These are phyloP conservation scores for Lateolabrax maculatus DNA, from an alignment of 2,797 vertebrate genomes.

Conservation along the genomic window DNA sequence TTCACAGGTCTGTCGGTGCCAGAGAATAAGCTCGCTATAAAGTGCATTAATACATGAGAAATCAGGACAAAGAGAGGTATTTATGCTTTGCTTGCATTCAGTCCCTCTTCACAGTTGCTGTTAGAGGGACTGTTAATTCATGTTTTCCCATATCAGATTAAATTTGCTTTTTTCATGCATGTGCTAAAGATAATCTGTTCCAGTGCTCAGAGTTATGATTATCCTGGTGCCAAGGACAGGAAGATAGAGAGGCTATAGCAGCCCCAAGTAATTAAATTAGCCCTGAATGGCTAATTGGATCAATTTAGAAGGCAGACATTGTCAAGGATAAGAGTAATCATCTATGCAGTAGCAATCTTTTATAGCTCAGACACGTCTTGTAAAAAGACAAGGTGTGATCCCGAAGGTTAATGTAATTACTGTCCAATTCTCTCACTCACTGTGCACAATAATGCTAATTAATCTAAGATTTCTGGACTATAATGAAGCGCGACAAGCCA, in stretches of 20 bases:
- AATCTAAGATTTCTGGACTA: conserved; percentile 82
- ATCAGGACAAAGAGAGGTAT: conserved; percentile 27
- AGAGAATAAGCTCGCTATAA: conserved; percentile 16
- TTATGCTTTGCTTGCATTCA: conserved; percentile 48
- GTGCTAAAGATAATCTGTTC: conserved; percentile 78
- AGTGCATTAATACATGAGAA: conserved; percentile 41
- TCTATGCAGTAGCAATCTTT: conserved; percentile 83
- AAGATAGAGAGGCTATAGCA: conserved; percentile 78
- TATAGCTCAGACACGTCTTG: conserved; percentile 81
- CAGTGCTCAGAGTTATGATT: conserved; percentile 75
- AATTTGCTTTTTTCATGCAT: conserved; percentile 72
- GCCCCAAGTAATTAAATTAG: conserved; percentile 84
- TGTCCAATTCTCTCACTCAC: conserved; percentile 83
- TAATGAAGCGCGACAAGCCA: conserved; percentile 79
- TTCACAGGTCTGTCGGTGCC: conserved; percentile 29
- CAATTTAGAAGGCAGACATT: conserved; percentile 85
- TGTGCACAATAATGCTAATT: conserved; percentile 83
- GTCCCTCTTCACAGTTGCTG: not conserved
- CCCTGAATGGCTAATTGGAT: conserved; percentile 87
- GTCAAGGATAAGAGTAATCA: conserved; percentile 87
- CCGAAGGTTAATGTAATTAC: conserved; percentile 86
- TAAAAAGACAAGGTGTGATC: conserved; percentile 85
- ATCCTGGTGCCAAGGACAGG: conserved; percentile 81
- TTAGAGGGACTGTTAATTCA: conserved; percentile 49
- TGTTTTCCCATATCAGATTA: conserved; percentile 74